A percentile compares a stretch with the other conserved stretches of the same genome.
Evolutionary conservation across 2,888 invertebrate species (phyloP).

Genomic region (Idaea aversata): DNA sequence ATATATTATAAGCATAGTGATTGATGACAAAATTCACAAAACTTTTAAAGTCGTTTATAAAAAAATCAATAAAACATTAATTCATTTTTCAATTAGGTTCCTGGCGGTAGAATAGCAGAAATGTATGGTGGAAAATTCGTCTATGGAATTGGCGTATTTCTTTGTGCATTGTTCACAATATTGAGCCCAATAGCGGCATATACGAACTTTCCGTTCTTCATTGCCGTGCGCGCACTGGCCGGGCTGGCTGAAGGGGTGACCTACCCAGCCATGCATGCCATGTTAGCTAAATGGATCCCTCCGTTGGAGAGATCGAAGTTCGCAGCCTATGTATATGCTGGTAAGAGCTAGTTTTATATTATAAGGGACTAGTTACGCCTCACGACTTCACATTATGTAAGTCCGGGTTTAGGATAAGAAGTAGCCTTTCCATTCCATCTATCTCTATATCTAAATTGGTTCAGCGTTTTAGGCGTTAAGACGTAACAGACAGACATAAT

Average conservation of each 20-base stretch:
- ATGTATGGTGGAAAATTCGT: constrained; percentile 92
- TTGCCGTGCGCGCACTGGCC: constrained; percentile 87
- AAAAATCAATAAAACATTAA: constrained; percentile 1
- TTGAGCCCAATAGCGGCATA: constrained; percentile 91
- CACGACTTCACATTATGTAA: too few relatives aligned
- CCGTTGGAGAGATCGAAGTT: constrained; percentile 94
- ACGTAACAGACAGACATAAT: too few relatives aligned
- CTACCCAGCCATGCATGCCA: constrained; percentile 96
- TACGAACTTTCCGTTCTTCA: constrained; percentile 83
- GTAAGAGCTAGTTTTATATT: constrained; percentile 53
- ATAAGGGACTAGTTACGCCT: background rate
- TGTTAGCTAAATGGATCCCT: constrained; percentile 96
- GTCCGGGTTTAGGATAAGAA: background rate
- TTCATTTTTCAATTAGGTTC: constrained; percentile 55
- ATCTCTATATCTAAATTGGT: too few relatives aligned
- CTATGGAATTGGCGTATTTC: constrained; percentile 89
- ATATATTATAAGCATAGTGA: too few relatives aligned
- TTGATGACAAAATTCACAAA: too few relatives aligned
- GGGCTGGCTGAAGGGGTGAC: constrained; percentile 95
- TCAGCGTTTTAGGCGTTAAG: too few relatives aligned
- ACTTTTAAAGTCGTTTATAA: too few relatives aligned
- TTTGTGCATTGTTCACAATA: constrained; percentile 90
- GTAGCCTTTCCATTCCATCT: background rate
- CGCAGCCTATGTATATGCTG: constrained; percentile 92
- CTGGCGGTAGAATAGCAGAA: constrained; percentile 91